Evolutionary conservation across 2,797 vertebrate species (phyloP).

Genomic region (Notamacropus eugenii): DNA sequence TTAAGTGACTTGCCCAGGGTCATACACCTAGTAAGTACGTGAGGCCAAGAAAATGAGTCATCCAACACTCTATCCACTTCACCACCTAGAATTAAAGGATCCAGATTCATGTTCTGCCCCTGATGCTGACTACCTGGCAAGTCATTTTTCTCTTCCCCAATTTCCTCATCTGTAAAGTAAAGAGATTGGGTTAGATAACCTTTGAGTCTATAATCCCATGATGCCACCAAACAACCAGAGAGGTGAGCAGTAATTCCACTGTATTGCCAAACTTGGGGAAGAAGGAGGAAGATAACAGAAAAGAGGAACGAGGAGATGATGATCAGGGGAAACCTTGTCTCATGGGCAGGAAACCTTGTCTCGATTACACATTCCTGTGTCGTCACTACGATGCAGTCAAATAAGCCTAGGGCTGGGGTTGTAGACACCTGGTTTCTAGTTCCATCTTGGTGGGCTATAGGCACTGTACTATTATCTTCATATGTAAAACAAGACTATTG

Average conservation of each 20-base stretch:
- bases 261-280: background rate
- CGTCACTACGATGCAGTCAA: background rate
- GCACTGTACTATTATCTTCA: background rate
- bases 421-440: background rate
- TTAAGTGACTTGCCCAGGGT: background rate
- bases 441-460: background rate
- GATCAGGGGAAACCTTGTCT: background rate
- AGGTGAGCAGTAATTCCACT: background rate
- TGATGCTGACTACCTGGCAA: background rate
- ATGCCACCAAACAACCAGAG: background rate
- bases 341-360: no score
- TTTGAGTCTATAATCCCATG: background rate
- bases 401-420: background rate
- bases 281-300: background rate
- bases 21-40: background rate
- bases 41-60: background rate
- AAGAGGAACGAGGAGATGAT: background rate
- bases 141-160: background rate
- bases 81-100: background rate
- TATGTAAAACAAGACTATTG: background rate
- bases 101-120: background rate
- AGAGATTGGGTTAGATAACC: background rate
- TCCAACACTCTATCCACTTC: no score
- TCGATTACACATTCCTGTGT: background rate
- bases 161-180: background rate